phyloP scores from a whole-genome alignment of 2,888 invertebrate genomes.

The Sinopyrophorus schimmeli region DNA sequence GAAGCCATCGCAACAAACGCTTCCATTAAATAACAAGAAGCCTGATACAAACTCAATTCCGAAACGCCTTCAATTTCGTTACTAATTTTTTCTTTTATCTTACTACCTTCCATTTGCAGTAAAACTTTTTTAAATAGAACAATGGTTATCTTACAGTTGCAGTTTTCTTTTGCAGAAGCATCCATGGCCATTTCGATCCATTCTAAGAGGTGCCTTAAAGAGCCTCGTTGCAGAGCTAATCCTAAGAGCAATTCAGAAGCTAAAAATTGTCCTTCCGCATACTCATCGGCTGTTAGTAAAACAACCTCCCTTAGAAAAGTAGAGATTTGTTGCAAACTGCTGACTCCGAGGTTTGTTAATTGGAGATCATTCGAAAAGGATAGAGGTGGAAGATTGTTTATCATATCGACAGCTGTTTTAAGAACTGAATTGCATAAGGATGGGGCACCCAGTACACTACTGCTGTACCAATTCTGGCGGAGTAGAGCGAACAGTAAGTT shows the following conservation, averaged over 20 bases:
- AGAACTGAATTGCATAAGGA: conserved; percentile 63
- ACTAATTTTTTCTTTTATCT: conserved; percentile 33
- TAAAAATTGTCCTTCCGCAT: conserved; percentile 53
- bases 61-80: conserved; percentile 23
- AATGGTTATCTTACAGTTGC: conserved; percentile 39
- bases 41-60: conserved; percentile 55
- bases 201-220: conserved; percentile 62
- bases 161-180: conserved; percentile 42
- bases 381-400: conserved; percentile 61
- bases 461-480: conserved; percentile 62
- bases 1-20: conserved; percentile 55
- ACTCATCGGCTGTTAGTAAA: conserved; percentile 57
- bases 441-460: conserved; percentile 51
- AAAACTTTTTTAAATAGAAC: conserved; percentile 47
- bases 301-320: conserved; percentile 59
- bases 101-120: conserved; percentile 44
- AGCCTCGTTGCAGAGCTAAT: conserved; percentile 63
- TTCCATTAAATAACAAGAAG: conserved; percentile 61
- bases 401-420: conserved; percentile 60
- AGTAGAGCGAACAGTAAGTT: conserved; percentile 63
- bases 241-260: conserved; percentile 61
- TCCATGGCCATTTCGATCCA: conserved; percentile 66
- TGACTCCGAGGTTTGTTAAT: conserved; percentile 58
- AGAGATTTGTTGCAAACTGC: conserved; percentile 61
- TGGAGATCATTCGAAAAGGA: conserved; percentile 64